A percentile compares a stretch with the other conserved stretches of the same genome.
Evolutionary conservation across 2,888 invertebrate species (phyloP).

Genomic region (Nymphalis c-album): DNA sequence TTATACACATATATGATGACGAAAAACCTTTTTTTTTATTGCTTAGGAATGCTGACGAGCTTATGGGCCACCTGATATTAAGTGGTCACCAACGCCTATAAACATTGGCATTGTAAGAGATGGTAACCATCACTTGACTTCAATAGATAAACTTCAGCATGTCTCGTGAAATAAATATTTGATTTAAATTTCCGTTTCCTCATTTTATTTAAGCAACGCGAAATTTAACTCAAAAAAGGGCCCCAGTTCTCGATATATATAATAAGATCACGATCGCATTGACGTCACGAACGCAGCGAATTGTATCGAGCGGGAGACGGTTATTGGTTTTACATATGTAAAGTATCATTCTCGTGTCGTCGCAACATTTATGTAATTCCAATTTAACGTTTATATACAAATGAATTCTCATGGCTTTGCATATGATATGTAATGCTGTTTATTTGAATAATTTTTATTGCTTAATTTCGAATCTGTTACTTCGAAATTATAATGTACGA

Average conservation of each 20-base stretch:
- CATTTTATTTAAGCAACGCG: background rate
- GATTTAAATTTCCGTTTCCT: constrained; percentile 12
- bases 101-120: too few relatives aligned
- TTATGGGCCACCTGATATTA: too few relatives aligned
- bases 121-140: too few relatives aligned
- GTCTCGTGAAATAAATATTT: constrained; percentile 6
- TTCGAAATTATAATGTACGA: too few relatives aligned
- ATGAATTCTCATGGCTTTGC: background rate
- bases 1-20: too few relatives aligned
- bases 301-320: constrained; percentile 11
- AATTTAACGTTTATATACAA: background rate
- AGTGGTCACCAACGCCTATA: too few relatives aligned
- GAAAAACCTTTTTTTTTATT: too few relatives aligned
- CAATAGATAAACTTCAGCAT: background rate
- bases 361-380: background rate
- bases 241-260: constrained; percentile 16
- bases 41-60: too few relatives aligned
- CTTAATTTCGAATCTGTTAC: background rate
- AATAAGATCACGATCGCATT: constrained; percentile 22
- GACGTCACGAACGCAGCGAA: constrained; percentile 14
- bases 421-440: too few relatives aligned
- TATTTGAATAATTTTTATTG: background rate
- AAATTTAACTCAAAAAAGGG: constrained; percentile 16
- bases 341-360: background rate
- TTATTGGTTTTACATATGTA: constrained; percentile 23